Evolutionary conservation across 2,888 invertebrate genomes (phyloP).

Genomic region (Eustalomyia histrio): DNA sequence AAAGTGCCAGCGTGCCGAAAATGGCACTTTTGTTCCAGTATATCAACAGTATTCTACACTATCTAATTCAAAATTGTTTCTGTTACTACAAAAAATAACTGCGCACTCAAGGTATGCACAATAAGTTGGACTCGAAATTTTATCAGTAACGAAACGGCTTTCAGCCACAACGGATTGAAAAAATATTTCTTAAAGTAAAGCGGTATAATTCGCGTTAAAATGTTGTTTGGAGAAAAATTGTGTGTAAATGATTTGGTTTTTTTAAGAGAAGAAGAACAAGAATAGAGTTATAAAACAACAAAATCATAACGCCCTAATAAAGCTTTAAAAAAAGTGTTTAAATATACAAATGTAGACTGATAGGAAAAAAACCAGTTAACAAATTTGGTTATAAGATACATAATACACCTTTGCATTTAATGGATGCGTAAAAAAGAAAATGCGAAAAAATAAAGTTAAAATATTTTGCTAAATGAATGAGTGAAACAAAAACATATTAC

Average conservation of each 20-base stretch:
- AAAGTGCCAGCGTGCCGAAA: too few relatives aligned
- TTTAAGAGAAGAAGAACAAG: constrained; percentile 19
- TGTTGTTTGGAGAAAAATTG: constrained; percentile 20
- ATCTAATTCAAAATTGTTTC: constrained; percentile 18
- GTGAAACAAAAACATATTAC: constrained; percentile 9
- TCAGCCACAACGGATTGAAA: constrained; percentile 77
- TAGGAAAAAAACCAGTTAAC: constrained; percentile 48
- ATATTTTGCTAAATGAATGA: background rate
- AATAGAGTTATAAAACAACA: constrained; percentile 50
- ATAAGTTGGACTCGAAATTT: constrained; percentile 58
- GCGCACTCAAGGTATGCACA: constrained; percentile 59
- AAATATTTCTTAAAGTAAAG: constrained; percentile 55
- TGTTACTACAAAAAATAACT: constrained; percentile 48
- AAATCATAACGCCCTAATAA: constrained; percentile 41
- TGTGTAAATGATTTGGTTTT: constrained; percentile 28
- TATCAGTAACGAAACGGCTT: constrained; percentile 80
- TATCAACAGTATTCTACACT: too few relatives aligned
- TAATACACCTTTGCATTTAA: constrained; percentile 62
- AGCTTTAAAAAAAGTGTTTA: constrained; percentile 16
- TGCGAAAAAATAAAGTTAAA: background rate
- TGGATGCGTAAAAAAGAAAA: constrained; percentile 44
- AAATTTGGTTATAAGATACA: constrained; percentile 29
- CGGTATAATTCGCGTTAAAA: constrained; percentile 15
- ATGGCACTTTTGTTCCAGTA: too few relatives aligned
- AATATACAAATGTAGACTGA: constrained; percentile 17